These are phyloP conservation scores for Crenuchus spilurus DNA, from an alignment of 2,797 vertebrate species.

Conservation along the genomic window DNA sequence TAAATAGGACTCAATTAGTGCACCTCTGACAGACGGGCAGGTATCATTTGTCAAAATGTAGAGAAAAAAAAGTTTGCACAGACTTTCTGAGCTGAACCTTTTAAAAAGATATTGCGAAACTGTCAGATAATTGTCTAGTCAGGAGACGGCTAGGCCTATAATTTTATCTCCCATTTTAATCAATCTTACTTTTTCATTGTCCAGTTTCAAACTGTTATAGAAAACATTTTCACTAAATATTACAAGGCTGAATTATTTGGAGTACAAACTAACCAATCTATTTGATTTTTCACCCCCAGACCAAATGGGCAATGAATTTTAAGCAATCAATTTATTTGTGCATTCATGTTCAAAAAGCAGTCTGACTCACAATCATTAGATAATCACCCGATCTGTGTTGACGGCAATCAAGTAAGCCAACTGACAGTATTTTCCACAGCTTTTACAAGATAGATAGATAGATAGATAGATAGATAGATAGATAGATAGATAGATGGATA, in stretches of 20 bases:
- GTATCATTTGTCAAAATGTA: slow-evolving; percentile 68
- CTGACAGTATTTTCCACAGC: too few relatives aligned
- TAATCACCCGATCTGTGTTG: too few relatives aligned
- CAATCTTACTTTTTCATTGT: not conserved
- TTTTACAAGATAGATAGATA: too few relatives aligned
- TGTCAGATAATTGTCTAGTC: slow-evolving; percentile 26
- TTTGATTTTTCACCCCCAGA: not conserved
- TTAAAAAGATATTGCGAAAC: slow-evolving; percentile 50
- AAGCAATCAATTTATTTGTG: too few relatives aligned
- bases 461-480: too few relatives aligned
- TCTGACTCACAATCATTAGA: too few relatives aligned
- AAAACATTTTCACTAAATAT: slow-evolving; percentile 23
- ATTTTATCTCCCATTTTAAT: slow-evolving; percentile 18
- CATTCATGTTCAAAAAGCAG: too few relatives aligned
- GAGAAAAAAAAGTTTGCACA: slow-evolving; percentile 37
- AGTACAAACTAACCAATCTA: slow-evolving; percentile 14
- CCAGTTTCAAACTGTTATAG: slow-evolving; percentile 15
- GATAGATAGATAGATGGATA: too few relatives aligned
- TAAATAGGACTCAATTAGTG: slow-evolving; percentile 68
- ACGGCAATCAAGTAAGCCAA: too few relatives aligned
- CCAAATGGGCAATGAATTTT: slow-evolving; percentile 7
- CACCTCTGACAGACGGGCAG: slow-evolving; percentile 65
- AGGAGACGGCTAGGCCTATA: not conserved
- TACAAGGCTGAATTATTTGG: slow-evolving; percentile 1
- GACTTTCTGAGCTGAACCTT: slow-evolving; percentile 57